These are phyloP conservation scores for Cetonia aurata DNA, from an alignment of 2,888 invertebrate genomes.

Conservation along the genomic window DNA sequence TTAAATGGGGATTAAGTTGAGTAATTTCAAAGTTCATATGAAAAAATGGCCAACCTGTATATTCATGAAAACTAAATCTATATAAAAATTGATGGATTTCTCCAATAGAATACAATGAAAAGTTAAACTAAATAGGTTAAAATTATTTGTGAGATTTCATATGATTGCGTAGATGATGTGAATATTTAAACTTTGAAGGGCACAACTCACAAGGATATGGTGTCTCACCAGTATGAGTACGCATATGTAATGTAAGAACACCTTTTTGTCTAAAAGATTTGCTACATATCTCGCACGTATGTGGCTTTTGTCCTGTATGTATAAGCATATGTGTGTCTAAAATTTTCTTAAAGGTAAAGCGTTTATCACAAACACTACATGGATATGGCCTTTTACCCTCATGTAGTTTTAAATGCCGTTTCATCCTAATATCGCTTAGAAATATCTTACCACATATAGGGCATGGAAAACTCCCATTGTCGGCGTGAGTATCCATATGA, in stretches of 20 bases:
- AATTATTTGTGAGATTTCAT: conserved; percentile 11
- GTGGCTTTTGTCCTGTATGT: conserved; percentile 28
- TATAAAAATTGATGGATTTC: too few relatives aligned
- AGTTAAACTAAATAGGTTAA: too few relatives aligned
- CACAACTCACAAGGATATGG: conserved; percentile 27
- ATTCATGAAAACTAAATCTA: too few relatives aligned
- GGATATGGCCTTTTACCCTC: neutral
- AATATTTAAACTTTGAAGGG: conserved; percentile 21
- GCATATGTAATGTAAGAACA: conserved; percentile 15
- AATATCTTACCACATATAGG: neutral
- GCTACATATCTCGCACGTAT: conserved; percentile 17
- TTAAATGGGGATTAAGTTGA: too few relatives aligned
- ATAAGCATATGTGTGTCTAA: conserved; percentile 7
- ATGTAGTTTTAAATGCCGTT: neutral
- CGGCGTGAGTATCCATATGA: neutral
- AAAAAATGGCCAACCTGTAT: too few relatives aligned
- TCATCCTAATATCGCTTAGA: neutral
- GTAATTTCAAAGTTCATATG: too few relatives aligned
- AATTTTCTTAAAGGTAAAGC: conserved; percentile 1
- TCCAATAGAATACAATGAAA: too few relatives aligned
- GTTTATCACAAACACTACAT: conserved; percentile 15
- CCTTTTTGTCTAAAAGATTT: conserved; percentile 22
- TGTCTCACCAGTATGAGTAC: conserved; percentile 17
- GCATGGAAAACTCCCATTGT: too few relatives aligned
- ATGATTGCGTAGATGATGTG: conserved; percentile 24